Conservation (phyloP, 2,797 vertebrate genomes). For the Ctenopoma kingsleyae region DNA sequence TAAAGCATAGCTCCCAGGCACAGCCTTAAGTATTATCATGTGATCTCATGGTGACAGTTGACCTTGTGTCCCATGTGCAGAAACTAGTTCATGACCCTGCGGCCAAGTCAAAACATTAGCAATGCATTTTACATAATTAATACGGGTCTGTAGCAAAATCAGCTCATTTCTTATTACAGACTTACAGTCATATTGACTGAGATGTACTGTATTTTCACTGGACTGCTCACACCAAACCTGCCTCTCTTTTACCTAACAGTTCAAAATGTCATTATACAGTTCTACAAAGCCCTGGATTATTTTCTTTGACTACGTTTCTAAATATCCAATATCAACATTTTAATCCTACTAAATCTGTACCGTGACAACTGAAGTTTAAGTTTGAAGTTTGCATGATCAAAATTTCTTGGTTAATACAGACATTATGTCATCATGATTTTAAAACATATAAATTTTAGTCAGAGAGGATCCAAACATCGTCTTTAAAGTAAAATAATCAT, state of each 20-base stretch:
- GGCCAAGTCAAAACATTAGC: slow-evolving; percentile 58
- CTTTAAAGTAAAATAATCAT: not conserved
- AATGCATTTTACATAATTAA: slow-evolving; percentile 69
- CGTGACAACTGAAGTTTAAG: not conserved
- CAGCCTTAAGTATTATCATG: slow-evolving; percentile 56
- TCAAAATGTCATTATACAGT: not conserved
- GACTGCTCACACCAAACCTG: not conserved
- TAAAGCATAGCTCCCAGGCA: slow-evolving; percentile 42
- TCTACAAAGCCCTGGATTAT: slow-evolving; percentile 3
- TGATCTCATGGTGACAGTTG: slow-evolving; percentile 63
- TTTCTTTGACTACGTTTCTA: not conserved
- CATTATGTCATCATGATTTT: not conserved
- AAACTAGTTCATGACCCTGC: slow-evolving; percentile 60
- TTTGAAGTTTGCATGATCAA: not conserved
- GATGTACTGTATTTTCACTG: slow-evolving; percentile 8
- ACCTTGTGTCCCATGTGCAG: slow-evolving; percentile 62
- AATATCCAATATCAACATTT: not conserved
- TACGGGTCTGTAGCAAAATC: slow-evolving; percentile 41
- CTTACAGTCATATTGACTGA: slow-evolving; percentile 29
- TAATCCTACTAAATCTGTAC: not conserved
- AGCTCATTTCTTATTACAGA: slow-evolving; percentile 24
- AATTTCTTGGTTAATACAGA: not conserved
- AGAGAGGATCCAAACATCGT: slow-evolving; percentile 5
- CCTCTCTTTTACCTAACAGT: not conserved
- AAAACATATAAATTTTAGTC: not conserved